A percentile compares a stretch with the other conserved stretches of the same genome.
Evolutionary conservation across 2,888 invertebrate species (phyloP).

Genomic region (Trachelus troglodyta): DNA sequence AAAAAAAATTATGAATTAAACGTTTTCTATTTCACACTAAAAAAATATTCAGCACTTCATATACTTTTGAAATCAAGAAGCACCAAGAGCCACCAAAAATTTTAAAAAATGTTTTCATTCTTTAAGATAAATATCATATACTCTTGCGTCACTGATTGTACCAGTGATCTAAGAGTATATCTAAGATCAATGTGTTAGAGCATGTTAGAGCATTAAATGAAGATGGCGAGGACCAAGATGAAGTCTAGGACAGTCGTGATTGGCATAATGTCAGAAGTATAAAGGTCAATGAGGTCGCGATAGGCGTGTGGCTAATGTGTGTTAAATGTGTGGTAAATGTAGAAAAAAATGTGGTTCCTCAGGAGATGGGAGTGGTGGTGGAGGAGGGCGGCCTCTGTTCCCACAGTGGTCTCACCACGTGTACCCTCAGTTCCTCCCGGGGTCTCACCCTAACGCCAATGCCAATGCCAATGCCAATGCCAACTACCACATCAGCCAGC

Average conservation of each 20-base stretch:
- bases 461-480: slow-evolving; percentile 66
- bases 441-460: slow-evolving; percentile 82
- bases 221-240: neutral
- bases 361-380: slow-evolving; percentile 65
- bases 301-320: neutral
- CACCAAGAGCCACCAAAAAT: neutral
- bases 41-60: neutral
- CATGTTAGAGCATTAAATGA: neutral
- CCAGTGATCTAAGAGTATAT: no score
- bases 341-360: slow-evolving; percentile 60
- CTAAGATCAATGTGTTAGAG: no score
- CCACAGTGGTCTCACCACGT: slow-evolving; percentile 96
- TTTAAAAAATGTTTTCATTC: neutral
- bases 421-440: slow-evolving; percentile 93
- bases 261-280: neutral
- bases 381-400: slow-evolving; percentile 84
- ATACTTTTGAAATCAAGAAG: neutral
- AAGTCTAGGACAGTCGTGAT: neutral
- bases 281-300: slow-evolving; percentile 12
- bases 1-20: neutral
- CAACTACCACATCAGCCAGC: slow-evolving; percentile 67
- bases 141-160: no score
- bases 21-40: neutral
- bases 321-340: slow-evolving; percentile 45
- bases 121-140: neutral